phyloP scores from a whole-genome alignment of 2,113 vertebrate genomes.

The Scytalopus superciliaris region DNA sequence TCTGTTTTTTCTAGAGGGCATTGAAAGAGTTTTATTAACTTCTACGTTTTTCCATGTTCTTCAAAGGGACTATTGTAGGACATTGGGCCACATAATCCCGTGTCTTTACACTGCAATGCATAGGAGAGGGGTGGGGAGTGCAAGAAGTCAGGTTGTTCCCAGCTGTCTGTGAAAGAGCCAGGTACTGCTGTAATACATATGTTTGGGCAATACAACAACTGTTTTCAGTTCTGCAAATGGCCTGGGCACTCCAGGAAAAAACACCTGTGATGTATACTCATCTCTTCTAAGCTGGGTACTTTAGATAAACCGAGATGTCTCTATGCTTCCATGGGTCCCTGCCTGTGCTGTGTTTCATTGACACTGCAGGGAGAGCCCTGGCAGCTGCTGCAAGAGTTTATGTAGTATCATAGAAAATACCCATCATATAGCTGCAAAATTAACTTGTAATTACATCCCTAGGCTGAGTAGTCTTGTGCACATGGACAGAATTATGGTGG shows the following conservation, averaged over 20 bases:
- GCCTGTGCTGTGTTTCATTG: not conserved
- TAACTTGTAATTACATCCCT: not conserved
- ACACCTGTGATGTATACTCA: not conserved
- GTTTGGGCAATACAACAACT: constrained; percentile 7
- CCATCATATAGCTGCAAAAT: not conserved
- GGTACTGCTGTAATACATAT: not conserved
- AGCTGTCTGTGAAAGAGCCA: not conserved
- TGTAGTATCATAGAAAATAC: not conserved
- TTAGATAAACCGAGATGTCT: not conserved
- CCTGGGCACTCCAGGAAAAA: not conserved
- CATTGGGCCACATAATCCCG: not conserved
- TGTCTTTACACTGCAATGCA: not conserved
- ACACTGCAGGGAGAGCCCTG: not conserved
- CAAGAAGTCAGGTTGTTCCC: constrained; percentile 3
- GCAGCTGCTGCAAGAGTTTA: rapidly evolving
- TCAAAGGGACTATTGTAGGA: constrained; percentile 39
- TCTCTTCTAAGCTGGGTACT: not conserved
- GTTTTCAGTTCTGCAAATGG: not conserved
- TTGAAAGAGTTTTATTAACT: not conserved
- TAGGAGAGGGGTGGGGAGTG: not conserved
- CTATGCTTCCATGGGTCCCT: not conserved
- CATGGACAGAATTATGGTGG: not conserved
- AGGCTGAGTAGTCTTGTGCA: not conserved
- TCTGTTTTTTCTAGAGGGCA: not conserved
- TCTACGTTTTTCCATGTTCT: not conserved